Base-by-base conservation (phyloP, 53 echinoderm and acorn worm genomes). In the Mesocentrotus franciscanus region DNA sequence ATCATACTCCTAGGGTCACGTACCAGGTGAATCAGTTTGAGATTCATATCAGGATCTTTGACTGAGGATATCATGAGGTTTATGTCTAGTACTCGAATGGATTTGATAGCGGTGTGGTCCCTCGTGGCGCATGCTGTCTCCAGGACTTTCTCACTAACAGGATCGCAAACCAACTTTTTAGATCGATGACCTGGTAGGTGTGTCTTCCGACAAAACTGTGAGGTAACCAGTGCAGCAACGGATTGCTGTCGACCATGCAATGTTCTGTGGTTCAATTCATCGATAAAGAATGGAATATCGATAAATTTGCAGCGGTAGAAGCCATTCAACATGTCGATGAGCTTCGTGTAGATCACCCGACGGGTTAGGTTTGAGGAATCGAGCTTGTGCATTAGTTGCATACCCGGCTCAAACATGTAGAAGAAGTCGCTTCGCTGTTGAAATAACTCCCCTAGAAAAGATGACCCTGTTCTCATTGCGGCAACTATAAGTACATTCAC, bases 1-100 rank as follows among this genome's bases (percentile, higher is more conserved):
- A 96, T 96, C 97, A 98, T 97, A 26, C 97, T 97, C 11, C 98
- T 71, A 20, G 98, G 98, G 55, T 98, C 98, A 20, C 98, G 98
- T 1, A 98, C 93, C 16, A 98, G 89, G 87, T 98, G 97, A 56
- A 98, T 96, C 56, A 98, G 95, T 93, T 98, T 98, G 4, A 98
- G 93, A 20, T 97, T 96, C 10, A 93, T 34, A 56, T 84, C 92
- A 9, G 94, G 92, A 57, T 95, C 93, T 85, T 95, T 72, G 32
- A 98, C 95, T 15, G 97, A 16, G 7, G 96, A 95, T 78, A 95
- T 59, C 94, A 97, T 90, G 9, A 96, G 95, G 62, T 96, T 97
- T 9, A 98, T 90, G 36, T 98, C 96, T 26, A 93, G 95, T 87
- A 98, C 95, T 18, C 98, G 95, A 8, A 98, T 96, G 6, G 97